Evolutionary conservation across 2,113 vertebrate species (phyloP).

Genomic region (Pseudopipra pipra): DNA sequence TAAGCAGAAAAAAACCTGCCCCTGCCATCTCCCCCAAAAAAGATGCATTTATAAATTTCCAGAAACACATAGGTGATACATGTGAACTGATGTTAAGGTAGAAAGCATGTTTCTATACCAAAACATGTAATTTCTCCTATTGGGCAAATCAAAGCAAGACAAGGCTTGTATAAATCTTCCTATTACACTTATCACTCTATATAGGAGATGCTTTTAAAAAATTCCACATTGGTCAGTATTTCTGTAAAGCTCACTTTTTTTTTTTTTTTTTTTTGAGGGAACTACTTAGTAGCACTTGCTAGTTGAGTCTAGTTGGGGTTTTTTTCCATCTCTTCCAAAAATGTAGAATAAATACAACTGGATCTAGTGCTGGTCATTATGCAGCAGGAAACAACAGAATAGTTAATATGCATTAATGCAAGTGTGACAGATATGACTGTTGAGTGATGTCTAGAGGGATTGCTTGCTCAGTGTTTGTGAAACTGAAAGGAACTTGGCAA

Average conservation of each 20-base stretch:
- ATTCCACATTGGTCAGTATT: not conserved
- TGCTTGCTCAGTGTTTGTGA: not conserved
- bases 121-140: not conserved
- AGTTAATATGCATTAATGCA: not conserved
- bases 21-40: not conserved
- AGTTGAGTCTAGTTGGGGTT: not conserved
- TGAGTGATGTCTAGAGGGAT: not conserved
- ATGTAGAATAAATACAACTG: not conserved
- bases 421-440: not conserved
- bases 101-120: not conserved
- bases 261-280: not conserved
- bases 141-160: not conserved
- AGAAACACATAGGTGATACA: not conserved
- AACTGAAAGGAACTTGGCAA: conserved; percentile 27
- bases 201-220: not conserved
- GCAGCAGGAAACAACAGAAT: not conserved
- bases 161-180: not conserved
- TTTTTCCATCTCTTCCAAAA: not conserved
- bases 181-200: not conserved
- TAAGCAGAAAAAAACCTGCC: not conserved
- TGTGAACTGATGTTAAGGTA: not conserved
- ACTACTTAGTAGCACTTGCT: not conserved
- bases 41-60: not conserved
- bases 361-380: not conserved
- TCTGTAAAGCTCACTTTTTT: not conserved